Conservation (phyloP, 2,113 vertebrate species). For the Caranx ignobilis region DNA sequence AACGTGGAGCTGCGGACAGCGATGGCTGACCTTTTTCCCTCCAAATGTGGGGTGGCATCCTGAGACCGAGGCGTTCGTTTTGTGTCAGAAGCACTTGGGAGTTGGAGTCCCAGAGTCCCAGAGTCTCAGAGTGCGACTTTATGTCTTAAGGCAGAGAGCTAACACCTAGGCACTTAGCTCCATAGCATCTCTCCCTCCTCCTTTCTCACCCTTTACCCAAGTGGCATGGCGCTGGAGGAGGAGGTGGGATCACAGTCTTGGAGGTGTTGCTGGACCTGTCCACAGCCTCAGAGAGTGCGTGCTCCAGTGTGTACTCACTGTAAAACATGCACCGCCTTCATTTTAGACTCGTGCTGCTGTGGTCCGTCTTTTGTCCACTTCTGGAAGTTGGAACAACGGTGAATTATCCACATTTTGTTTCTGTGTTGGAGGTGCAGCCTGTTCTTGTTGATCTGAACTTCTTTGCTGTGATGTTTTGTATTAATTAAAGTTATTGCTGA, state of each 20-base stretch:
- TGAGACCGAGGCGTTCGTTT: conserved; percentile 69
- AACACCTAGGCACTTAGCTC: conserved; percentile 82
- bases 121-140: conserved; percentile 73
- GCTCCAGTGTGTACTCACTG: conserved; percentile 13
- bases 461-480: neutral
- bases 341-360: neutral
- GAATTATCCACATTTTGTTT: too few relatives aligned
- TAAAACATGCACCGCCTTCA: conserved; percentile 1
- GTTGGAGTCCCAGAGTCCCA: conserved; percentile 61
- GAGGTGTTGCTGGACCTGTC: conserved; percentile 77
- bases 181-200: conserved; percentile 67
- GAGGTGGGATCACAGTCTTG: conserved; percentile 69
- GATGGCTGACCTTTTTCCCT: conserved; percentile 55
- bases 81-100: conserved; percentile 75
- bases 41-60: conserved; percentile 63
- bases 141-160: conserved; percentile 74
- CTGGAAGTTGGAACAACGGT: too few relatives aligned
- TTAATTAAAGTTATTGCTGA: neutral
- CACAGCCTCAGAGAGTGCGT: conserved; percentile 45
- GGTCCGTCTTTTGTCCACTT: neutral
- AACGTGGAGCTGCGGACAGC: neutral
- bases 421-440: too few relatives aligned
- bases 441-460: neutral
- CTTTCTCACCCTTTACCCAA: conserved; percentile 65
- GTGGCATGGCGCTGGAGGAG: conserved; percentile 42